Conservation (phyloP, 2,113 vertebrate genomes). For the Barnardius zonarius region DNA sequence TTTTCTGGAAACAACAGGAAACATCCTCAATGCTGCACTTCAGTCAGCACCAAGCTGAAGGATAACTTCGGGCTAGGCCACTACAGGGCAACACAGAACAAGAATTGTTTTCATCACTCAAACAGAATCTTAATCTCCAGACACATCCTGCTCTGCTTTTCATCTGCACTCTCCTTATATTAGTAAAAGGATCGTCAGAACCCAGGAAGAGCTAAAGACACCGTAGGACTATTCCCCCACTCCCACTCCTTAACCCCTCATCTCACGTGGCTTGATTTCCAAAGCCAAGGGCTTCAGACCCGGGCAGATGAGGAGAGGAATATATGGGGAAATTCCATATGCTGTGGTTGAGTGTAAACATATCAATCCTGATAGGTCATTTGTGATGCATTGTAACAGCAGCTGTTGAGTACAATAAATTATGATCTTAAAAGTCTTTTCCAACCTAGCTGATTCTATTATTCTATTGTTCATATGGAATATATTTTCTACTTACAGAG, state of each 20-base stretch:
- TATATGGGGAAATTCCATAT: background rate
- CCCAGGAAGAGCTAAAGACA: background rate
- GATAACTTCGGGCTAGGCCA: background rate
- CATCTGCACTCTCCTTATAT: background rate
- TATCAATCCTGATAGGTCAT: background rate
- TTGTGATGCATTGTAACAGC: background rate
- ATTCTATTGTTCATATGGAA: background rate
- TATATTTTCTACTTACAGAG: background rate
- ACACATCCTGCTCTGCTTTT: background rate
- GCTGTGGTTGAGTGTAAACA: background rate
- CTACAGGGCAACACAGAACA: background rate
- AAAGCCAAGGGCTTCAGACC: background rate
- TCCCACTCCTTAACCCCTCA: background rate
- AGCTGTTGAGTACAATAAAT: background rate
- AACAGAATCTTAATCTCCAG: background rate
- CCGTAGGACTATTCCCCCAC: background rate
- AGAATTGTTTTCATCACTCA: background rate
- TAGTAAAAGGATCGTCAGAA: background rate
- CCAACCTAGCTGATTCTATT: background rate
- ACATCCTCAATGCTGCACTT: background rate
- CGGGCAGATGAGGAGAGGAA: background rate
- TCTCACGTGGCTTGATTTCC: background rate
- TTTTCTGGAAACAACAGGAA: background rate
- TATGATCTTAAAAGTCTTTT: background rate
- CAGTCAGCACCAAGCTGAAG: background rate